Evolutionary conservation across 1,140 invertebrate genomes (phyloP).

Genomic region (Apis dorsata): DNA sequence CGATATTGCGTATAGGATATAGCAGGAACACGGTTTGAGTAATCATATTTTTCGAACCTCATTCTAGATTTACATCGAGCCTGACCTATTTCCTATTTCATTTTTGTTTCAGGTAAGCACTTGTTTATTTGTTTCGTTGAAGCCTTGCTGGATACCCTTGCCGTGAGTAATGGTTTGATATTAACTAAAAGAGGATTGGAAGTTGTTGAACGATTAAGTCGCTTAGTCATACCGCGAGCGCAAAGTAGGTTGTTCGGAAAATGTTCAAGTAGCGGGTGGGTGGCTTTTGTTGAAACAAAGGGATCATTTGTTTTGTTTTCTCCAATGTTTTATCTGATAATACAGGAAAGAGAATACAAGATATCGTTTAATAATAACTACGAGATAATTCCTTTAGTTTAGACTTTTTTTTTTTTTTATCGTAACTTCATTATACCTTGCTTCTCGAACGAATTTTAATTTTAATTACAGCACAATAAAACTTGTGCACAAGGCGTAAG

Average conservation of each 20-base stretch:
- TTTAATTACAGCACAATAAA: too few species aligned
- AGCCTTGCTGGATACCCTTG: constrained; percentile 21
- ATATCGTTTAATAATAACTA: background rate
- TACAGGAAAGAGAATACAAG: background rate
- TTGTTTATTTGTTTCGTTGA: constrained; percentile 57
- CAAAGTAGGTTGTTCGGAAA: constrained; percentile 10
- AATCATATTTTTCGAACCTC: background rate
- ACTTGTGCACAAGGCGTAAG: too few species aligned
- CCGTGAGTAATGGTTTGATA: constrained; percentile 39
- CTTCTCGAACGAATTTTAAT: too few species aligned
- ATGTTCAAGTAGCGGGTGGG: background rate
- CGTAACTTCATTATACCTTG: too few species aligned
- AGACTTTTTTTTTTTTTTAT: background rate
- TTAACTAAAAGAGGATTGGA: constrained; percentile 13
- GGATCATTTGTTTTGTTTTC: background rate
- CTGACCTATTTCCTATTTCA: constrained; percentile 41
- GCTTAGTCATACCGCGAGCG: background rate
- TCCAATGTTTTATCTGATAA: background rate
- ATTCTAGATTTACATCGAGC: background rate
- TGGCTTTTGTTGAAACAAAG: background rate
- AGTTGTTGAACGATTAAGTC: constrained; percentile 7
- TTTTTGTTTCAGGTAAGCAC: constrained; percentile 72
- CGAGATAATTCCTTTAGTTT: background rate
- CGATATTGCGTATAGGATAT: constrained; percentile 8
- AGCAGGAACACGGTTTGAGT: background rate